phyloP scores from a whole-genome alignment of 2,888 invertebrate species.

The Schrankia costaestrigalis region DNA sequence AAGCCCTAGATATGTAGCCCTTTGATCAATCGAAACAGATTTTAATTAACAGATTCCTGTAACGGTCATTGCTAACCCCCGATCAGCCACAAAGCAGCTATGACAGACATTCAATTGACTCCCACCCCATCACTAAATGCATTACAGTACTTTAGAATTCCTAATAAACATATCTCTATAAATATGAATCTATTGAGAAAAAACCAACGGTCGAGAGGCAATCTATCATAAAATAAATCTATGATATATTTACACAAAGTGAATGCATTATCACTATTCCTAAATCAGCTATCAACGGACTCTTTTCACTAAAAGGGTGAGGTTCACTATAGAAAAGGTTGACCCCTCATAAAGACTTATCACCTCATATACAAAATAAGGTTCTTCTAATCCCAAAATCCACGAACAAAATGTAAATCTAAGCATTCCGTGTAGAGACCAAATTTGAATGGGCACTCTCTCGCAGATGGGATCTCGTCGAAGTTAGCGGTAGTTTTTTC shows the following conservation, averaged over 20 bases:
- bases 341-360: constrained; percentile 82
- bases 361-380: constrained; percentile 81
- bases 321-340: constrained; percentile 79
- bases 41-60: constrained; percentile 62
- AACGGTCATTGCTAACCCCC: constrained; percentile 41
- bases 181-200: constrained; percentile 36
- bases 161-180: constrained; percentile 33
- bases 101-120: constrained; percentile 53
- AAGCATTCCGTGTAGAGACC: constrained; percentile 44
- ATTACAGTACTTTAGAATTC: constrained; percentile 46
- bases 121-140: constrained; percentile 28
- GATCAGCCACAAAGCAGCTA: constrained; percentile 55
- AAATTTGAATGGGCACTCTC: constrained; percentile 46
- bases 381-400: constrained; percentile 68
- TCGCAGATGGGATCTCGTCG: constrained; percentile 69
- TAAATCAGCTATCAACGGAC: constrained; percentile 81
- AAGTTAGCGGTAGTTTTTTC: constrained; percentile 79
- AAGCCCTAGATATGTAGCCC: too few relatives aligned
- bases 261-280: constrained; percentile 78
- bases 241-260: constrained; percentile 78
- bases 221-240: constrained; percentile 77
- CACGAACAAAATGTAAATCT: constrained; percentile 48
- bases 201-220: constrained; percentile 46
- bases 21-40: constrained; percentile 47
- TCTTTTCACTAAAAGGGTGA: constrained; percentile 81